Percentiles rank a stretch among this genome's conserved stretches.
Evolutionary conservation across 2,888 invertebrate species (phyloP).

Genomic region (Cylindroiulus punctatus): DNA sequence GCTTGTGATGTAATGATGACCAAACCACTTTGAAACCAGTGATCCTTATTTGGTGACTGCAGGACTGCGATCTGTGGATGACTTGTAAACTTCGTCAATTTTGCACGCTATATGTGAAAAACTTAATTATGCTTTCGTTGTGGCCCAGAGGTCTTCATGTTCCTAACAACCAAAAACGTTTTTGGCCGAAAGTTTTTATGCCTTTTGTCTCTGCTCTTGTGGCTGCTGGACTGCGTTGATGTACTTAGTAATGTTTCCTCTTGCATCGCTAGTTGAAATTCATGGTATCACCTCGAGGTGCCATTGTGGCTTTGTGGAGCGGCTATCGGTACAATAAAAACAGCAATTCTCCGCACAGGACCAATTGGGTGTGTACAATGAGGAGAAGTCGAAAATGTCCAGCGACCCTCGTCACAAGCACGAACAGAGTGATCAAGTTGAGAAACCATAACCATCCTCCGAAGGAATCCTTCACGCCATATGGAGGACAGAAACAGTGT

Average conservation of each 20-base stretch:
- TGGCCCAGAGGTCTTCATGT: not conserved
- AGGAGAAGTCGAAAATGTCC: not conserved
- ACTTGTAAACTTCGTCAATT: not conserved
- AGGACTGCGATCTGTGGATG: not conserved
- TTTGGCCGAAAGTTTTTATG: not conserved
- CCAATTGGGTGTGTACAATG: not conserved
- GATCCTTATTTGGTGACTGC: no score
- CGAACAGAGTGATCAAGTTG: not conserved
- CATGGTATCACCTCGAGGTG: not conserved
- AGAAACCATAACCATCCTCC: constrained; percentile 17
- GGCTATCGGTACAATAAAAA: constrained; percentile 34
- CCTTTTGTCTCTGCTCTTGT: constrained; percentile 17
- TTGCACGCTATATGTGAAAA: not conserved
- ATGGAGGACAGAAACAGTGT: not conserved
- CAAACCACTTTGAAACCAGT: no score
- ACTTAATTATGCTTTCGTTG: not conserved
- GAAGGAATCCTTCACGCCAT: not conserved
- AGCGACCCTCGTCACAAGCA: not conserved
- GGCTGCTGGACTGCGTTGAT: not conserved
- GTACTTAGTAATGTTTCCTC: not conserved
- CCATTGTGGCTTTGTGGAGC: not conserved
- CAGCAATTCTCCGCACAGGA: not conserved
- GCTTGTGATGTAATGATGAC: no score
- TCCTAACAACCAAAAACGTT: not conserved
- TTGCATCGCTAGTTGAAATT: not conserved